Conservation (phyloP, 2,888 invertebrate species). For the Achlya flavicornis region DNA sequence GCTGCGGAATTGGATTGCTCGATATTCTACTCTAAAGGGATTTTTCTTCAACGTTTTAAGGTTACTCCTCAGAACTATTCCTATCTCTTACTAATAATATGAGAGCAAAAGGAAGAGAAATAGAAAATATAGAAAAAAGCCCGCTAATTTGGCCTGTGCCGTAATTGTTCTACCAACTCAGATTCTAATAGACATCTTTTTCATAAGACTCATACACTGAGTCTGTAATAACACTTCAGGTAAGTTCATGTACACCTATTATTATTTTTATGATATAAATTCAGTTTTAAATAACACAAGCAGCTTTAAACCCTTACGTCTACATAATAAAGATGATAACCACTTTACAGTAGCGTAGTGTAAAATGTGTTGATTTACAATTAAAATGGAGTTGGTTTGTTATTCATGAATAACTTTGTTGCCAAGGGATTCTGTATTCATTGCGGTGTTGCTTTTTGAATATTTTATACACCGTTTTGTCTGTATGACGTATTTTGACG, state of each 20-base stretch:
- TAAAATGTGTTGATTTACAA: slow-evolving; percentile 21
- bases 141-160: no score
- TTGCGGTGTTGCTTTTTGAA: not conserved
- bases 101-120: no score
- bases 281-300: not conserved
- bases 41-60: no score
- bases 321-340: not conserved
- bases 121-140: no score
- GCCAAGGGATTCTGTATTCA: not conserved
- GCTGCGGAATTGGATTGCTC: no score
- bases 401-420: slow-evolving; percentile 13
- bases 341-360: not conserved
- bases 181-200: no score
- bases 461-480: slow-evolving; percentile 2
- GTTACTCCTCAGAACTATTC: no score
- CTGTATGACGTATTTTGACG: not conserved
- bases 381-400: slow-evolving; percentile 20
- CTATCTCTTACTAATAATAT: no score
- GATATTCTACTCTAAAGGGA: no score
- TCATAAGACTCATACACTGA: no score
- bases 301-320: not conserved
- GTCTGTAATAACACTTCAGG: not conserved
- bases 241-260: not conserved
- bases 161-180: no score
- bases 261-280: slow-evolving; percentile 2